A percentile compares a stretch with the other conserved stretches of the same genome.
Evolutionary conservation across 2,113 vertebrate genomes (phyloP).

Genomic region (Condylura cristata): DNA sequence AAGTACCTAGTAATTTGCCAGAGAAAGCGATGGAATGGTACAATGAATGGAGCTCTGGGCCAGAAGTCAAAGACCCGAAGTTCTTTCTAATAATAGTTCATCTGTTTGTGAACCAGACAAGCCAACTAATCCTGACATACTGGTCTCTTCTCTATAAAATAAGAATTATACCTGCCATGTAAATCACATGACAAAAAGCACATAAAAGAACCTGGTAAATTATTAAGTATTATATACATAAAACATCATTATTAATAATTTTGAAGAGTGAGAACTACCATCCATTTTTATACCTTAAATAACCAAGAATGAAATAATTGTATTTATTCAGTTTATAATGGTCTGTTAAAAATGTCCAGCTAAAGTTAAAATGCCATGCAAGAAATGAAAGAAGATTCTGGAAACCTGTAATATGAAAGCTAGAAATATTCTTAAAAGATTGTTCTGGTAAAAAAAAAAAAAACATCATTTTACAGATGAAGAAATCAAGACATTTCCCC

Average conservation of each 20-base stretch:
- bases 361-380: background rate
- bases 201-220: background rate
- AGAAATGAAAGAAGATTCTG: slow-evolving; percentile 19
- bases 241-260: background rate
- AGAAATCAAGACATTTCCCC: slow-evolving; percentile 2
- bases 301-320: background rate
- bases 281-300: background rate
- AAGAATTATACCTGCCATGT: background rate
- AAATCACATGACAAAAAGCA: background rate
- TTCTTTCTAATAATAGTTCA: background rate
- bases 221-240: background rate
- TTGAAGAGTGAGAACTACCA: background rate
- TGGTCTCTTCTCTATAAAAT: background rate
- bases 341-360: background rate
- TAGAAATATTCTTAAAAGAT: slow-evolving; percentile 10
- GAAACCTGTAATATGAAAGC: slow-evolving; percentile 15
- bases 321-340: background rate
- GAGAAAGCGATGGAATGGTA: background rate
- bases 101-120: background rate
- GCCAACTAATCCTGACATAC: background rate
- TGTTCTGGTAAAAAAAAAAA: background rate
- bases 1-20: background rate
- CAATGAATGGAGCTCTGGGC: background rate
- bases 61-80: background rate
- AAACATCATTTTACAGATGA: background rate